Evolutionary conservation across 2,113 vertebrate genomes (phyloP).

Genomic region (Cacatua alba): DNA sequence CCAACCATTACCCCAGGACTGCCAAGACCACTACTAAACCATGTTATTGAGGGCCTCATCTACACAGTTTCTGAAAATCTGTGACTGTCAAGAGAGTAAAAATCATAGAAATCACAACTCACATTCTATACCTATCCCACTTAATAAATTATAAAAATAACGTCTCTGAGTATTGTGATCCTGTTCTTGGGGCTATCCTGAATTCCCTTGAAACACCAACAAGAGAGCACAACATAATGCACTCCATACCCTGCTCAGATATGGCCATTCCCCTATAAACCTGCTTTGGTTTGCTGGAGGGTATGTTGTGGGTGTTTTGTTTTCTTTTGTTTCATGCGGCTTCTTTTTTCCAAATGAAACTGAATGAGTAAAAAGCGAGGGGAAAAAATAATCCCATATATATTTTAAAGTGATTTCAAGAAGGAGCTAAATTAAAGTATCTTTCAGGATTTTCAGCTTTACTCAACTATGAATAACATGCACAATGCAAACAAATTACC

Average conservation of each 20-base stretch:
- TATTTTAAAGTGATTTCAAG: neutral
- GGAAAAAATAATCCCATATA: neutral
- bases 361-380: neutral
- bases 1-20: neutral
- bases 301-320: neutral
- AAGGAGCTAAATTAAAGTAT: neutral
- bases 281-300: neutral
- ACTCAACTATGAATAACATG: neutral
- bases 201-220: neutral
- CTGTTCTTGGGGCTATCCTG: neutral
- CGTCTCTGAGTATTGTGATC: accelerated
- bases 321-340: neutral
- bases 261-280: neutral
- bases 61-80: neutral
- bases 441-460: constrained; percentile 4
- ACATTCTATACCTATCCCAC: neutral
- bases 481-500: constrained; percentile 4
- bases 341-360: neutral
- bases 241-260: neutral
- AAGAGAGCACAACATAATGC: neutral
- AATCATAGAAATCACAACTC: neutral
- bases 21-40: neutral
- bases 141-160: neutral
- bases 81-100: neutral
- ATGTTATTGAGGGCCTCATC: neutral